Base-by-base conservation (phyloP, 2,888 invertebrate genomes). In the Drosophila setosimentum region DNA sequence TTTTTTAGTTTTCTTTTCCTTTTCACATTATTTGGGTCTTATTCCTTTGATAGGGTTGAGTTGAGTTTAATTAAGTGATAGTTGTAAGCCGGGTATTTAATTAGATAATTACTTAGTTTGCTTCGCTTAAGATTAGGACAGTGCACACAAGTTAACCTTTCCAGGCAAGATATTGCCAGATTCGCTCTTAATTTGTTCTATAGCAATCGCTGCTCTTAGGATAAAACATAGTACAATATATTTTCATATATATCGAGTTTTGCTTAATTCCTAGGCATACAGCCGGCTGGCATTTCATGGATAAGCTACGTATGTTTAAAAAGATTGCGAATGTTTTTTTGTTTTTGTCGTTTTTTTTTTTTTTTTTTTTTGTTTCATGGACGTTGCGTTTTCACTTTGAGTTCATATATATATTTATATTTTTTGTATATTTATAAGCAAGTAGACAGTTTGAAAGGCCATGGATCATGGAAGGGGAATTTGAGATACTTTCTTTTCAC, bases 331-430 rank as follows among this genome's bases (percentile, higher is more conserved):
- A 64, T 70, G 50, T 68, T 58, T 68, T 70, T 21, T 29, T n/a
- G n/a, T n/a, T n/a, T 33, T 65, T 33, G n/a, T n/a, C n/a, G 33
- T 45, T 33, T 61, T 32, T 10, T 11, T 27, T 7, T 16, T 18
- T 27, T 48, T 37, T 4, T n/a, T 33, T 33, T 27, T 32, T 50
- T 68, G 33, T 64, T 63, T 71, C 60, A 73, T 84, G 83, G 83
- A 84, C 83, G 83, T 89, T 76, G 76, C 80, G 71, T 82, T 89
- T 83, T 65, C 62, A 75, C 61, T 79, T 84, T 67, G 50, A 70
- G 58, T 58, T 77, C 42, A 30, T 54, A 55, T 29, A 27, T 48
- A 49, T 40, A 1, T 42, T 4, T 54, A 40, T 35, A 13, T 35
- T 21, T 40, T n/a, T 35, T 21, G 8, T 21, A n/a, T 40, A 55